phyloP scores from a whole-genome alignment of 1,140 invertebrate genomes.

The Hetaerina americana region DNA sequence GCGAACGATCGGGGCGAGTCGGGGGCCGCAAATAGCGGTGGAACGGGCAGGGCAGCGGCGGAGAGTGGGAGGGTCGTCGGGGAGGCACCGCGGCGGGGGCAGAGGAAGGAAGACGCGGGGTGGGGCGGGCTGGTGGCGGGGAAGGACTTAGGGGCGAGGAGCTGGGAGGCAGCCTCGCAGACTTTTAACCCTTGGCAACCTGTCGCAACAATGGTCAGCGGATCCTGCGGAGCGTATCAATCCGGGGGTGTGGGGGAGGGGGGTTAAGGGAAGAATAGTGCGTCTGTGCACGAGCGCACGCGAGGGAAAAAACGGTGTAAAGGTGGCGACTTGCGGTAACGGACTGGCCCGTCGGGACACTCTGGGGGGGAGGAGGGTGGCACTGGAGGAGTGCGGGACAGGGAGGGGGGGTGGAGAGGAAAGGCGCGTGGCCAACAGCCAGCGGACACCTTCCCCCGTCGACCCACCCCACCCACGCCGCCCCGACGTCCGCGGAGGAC shows the following conservation, averaged over 20 bases:
- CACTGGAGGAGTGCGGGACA: background rate
- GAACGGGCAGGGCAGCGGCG: constrained; percentile 5
- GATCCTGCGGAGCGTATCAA: background rate
- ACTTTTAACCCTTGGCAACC: background rate
- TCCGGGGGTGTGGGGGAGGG: no score
- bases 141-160: no score
- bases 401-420: background rate
- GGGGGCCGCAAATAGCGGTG: constrained; percentile 16
- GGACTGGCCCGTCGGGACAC: no score
- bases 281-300: background rate
- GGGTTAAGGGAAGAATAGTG: background rate
- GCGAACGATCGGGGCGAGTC: background rate
- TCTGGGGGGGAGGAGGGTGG: background rate
- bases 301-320: background rate
- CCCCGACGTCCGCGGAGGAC: background rate
- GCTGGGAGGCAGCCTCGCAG: no score
- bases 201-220: background rate
- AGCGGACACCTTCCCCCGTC: no score
- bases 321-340: background rate
- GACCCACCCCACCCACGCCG: background rate
- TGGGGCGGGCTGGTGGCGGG: no score
- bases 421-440: background rate
- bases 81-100: no score
- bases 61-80: no score
- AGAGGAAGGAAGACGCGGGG: no score